Percentiles rank a stretch among this genome's conserved stretches.
Evolutionary conservation across 2,113 vertebrate genomes (phyloP).

Genomic region (Xenopus borealis): DNA sequence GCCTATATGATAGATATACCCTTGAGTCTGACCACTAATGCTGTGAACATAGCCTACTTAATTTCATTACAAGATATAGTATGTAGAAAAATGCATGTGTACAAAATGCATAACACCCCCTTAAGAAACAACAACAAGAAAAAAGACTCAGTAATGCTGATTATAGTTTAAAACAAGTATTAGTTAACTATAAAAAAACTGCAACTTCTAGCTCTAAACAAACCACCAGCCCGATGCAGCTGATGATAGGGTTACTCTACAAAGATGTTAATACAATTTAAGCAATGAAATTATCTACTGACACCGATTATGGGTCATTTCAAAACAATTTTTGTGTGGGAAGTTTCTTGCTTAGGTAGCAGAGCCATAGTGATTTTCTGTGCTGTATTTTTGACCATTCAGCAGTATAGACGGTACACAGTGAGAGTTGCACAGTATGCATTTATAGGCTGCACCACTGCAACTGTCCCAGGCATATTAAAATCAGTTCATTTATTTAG

Average conservation of each 20-base stretch:
- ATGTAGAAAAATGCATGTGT: too few relatives aligned
- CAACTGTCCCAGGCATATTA: constrained; percentile 7
- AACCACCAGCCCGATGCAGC: not conserved
- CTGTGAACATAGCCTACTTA: too few relatives aligned
- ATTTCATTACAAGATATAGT: too few relatives aligned
- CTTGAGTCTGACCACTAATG: too few relatives aligned
- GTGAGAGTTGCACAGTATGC: constrained; percentile 18
- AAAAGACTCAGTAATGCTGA: too few relatives aligned
- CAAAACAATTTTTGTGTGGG: not conserved
- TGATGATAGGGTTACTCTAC: not conserved
- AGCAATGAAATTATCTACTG: not conserved
- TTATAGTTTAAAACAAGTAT: not conserved
- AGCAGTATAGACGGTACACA: constrained; percentile 5
- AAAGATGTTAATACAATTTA: not conserved
- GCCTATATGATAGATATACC: too few relatives aligned
- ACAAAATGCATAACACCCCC: too few relatives aligned
- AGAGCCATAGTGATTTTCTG: constrained; percentile 9
- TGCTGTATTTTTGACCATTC: constrained; percentile 10
- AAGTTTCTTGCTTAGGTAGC: constrained; percentile 18
- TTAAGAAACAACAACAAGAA: too few relatives aligned
- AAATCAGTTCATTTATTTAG: too few relatives aligned
- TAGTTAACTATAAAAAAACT: not conserved
- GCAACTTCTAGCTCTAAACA: not conserved
- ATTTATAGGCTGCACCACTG: constrained; percentile 4
- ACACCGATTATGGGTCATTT: not conserved